Evolutionary conservation across 2,797 vertebrate species (phyloP).

Genomic region (Eurystomus glaucurus): DNA sequence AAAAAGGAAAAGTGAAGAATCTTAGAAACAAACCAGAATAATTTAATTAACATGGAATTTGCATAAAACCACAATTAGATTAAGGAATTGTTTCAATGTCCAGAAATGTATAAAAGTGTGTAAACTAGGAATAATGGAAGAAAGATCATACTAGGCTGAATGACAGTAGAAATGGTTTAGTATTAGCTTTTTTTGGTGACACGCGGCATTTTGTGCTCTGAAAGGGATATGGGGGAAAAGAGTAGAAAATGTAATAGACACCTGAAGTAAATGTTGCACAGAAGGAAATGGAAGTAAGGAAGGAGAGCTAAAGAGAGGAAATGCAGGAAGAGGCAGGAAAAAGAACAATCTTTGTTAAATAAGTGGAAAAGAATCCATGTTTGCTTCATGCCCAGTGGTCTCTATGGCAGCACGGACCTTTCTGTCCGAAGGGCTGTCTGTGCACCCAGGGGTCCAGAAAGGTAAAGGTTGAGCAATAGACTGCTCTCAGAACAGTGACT

Average conservation of each 20-base stretch:
- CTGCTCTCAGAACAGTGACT: neutral
- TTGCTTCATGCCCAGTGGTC: neutral
- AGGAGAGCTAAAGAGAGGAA: neutral
- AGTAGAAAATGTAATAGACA: neutral
- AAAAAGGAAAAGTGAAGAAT: neutral
- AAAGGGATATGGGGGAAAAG: neutral
- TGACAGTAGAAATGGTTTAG: neutral
- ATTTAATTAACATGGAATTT: constrained; percentile 8
- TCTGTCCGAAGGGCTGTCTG: neutral
- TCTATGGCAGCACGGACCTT: neutral
- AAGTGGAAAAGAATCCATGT: neutral
- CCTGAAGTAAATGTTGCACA: neutral
- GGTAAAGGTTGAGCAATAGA: too few species aligned
- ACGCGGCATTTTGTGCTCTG: neutral
- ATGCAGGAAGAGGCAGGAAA: neutral
- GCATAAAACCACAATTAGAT: neutral
- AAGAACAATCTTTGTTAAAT: neutral
- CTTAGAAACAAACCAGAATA: neutral
- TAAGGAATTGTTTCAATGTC: neutral
- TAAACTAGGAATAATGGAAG: neutral
- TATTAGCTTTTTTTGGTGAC: neutral
- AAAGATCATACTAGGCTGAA: neutral
- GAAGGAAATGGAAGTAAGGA: neutral
- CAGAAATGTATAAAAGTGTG: neutral
- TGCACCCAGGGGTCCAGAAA: accelerated